Evolutionary conservation across 2,888 invertebrate species (phyloP).

Genomic region (Tetrapedia diversipes): DNA sequence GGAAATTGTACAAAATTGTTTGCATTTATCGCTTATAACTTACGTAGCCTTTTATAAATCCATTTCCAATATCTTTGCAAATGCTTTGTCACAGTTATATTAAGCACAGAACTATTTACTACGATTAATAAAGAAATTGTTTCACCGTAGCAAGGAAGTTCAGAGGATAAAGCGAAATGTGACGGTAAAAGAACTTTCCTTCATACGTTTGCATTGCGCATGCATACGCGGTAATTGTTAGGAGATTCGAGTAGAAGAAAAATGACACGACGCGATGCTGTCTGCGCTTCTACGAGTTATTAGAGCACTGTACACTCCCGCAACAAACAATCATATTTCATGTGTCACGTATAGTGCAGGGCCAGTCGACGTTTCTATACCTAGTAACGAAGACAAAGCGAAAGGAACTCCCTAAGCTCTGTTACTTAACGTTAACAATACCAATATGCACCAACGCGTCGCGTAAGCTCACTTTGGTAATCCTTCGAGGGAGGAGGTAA

Average conservation of each 20-base stretch:
- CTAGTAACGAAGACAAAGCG: slow-evolving; percentile 10
- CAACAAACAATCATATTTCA: slow-evolving; percentile 10
- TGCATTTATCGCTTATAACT: no score
- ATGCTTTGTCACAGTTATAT: no score
- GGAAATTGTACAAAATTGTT: no score
- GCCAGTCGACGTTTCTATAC: not conserved
- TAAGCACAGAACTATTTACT: no score
- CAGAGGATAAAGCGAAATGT: no score
- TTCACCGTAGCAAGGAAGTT: no score
- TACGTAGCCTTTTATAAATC: no score
- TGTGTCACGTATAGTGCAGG: not conserved
- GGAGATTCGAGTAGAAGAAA: not conserved
- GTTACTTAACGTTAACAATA: not conserved
- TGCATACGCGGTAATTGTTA: no score
- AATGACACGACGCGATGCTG: not conserved
- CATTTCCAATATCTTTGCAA: no score
- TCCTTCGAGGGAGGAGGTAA: not conserved
- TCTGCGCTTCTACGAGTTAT: not conserved
- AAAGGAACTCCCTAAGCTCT: not conserved
- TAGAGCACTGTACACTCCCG: not conserved
- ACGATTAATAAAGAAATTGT: no score
- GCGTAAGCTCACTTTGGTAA: no score
- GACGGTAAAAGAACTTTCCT: not conserved
- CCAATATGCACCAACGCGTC: not conserved
- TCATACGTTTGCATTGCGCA: no score